Percentiles rank a stretch among this genome's conserved stretches.
phyloP scores from a whole-genome alignment of 37 sponge, comb jelly and placozoan species.

The Spongilla lacustris region DNA sequence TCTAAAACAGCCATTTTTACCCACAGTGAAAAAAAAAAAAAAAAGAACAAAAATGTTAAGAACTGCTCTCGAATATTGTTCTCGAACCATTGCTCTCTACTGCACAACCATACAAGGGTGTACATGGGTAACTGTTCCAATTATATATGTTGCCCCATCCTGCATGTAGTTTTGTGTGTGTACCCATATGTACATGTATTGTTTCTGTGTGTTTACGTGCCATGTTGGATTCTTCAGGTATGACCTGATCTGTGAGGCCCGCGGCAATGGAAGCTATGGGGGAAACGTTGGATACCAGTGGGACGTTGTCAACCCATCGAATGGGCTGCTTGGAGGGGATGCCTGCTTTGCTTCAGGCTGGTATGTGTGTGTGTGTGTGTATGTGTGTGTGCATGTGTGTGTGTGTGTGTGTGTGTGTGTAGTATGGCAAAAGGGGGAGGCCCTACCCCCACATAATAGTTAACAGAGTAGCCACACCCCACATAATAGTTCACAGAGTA shows the following conservation, averaged over 20 bases:
- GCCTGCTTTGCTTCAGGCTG: constrained; percentile 79
- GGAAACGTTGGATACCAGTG: constrained; percentile 59
- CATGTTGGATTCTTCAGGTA: constrained; percentile 32
- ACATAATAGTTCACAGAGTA: no score
- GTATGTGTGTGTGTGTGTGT: neutral
- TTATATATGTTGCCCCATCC: no score
- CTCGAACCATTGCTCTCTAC: no score
- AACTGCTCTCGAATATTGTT: no score
- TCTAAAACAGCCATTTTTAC: no score
- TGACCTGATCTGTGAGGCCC: constrained; percentile 64
- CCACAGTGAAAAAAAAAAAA: no score
- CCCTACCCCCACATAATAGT: no score
- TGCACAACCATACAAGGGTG: no score
- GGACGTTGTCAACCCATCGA: constrained; percentile 42
- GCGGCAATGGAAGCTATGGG: constrained; percentile 63
- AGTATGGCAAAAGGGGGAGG: neutral
- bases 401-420: neutral
- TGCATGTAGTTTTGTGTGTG: neutral
- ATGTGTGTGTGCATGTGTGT: neutral
- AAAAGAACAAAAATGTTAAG: no score
- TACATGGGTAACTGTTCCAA: no score
- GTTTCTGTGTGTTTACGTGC: neutral
- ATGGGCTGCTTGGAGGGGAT: constrained; percentile 2
- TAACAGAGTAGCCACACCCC: no score
- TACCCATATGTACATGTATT: neutral